Conservation (phyloP, 2,797 vertebrate genomes). For the Danio tinwini region DNA sequence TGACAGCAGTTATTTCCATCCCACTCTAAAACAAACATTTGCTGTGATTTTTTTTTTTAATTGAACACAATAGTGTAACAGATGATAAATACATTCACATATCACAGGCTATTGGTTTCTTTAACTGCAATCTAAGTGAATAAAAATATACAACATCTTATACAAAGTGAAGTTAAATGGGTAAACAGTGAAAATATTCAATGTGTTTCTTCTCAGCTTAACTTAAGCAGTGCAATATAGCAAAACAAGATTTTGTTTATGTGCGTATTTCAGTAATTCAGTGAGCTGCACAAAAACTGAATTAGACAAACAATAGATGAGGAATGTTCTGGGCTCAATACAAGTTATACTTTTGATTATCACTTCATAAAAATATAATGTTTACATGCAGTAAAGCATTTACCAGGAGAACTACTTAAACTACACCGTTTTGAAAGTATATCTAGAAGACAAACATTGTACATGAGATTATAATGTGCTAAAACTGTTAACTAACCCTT, state of each 20-base stretch:
- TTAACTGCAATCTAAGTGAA: slow-evolving; percentile 23
- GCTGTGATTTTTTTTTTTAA: neutral
- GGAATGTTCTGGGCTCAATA: neutral
- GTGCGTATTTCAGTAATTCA: slow-evolving; percentile 37
- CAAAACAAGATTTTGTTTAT: slow-evolving; percentile 36
- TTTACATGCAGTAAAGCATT: neutral
- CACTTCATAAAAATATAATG: no score
- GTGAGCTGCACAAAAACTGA: slow-evolving; percentile 52
- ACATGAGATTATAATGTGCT: neutral
- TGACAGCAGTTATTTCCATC: neutral
- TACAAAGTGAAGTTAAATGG: slow-evolving; percentile 74
- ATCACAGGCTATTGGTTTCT: slow-evolving; percentile 19
- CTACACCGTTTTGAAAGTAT: neutral
- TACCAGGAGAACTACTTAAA: neutral
- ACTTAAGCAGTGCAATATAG: slow-evolving; percentile 40
- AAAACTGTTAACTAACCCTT: neutral
- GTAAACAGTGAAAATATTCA: slow-evolving; percentile 69
- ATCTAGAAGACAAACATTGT: neutral
- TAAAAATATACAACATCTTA: slow-evolving; percentile 66
- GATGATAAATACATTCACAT: slow-evolving; percentile 20
- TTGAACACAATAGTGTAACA: slow-evolving; percentile 20
- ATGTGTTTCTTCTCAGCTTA: slow-evolving; percentile 26
- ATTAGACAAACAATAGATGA: slow-evolving; percentile 76
- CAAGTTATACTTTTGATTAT: neutral
- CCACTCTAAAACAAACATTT: neutral